Evolutionary conservation across 2,113 vertebrate species (phyloP), one percentile per base, ranked within the genome.

Genomic region (Sebastes schlegelii): DNA sequence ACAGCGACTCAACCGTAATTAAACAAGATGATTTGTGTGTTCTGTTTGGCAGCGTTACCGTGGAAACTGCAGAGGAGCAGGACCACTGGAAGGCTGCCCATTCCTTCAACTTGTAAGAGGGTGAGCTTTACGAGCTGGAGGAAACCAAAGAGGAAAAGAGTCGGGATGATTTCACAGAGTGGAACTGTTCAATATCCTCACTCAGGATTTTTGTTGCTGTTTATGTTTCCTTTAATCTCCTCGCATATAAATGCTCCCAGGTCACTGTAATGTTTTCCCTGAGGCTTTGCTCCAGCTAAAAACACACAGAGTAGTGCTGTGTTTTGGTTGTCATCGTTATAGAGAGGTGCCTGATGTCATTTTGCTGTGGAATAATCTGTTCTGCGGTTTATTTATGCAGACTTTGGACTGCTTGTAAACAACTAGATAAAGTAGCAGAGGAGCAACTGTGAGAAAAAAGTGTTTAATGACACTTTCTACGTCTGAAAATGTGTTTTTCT

Each of bases 1-100:
- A 72, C 76, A 68, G 84, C 83, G 60, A 89, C 86, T 91, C 84
- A 73, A 82, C 65, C 88, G 16, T 90, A 89, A 93, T 93, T 92
- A 93, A 91, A 93, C 85, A 65, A 51, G 84, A 87, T 88, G 88
- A 92, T 90, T 91, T 93, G 88, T 92, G 92, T 94, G 90, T 93
- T 86, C 88, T 92, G 89, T 95, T 94, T 92, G 93, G 92, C 91
- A 81, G 83, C 16, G 63, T 94, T 96, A 96, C 95, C 94, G 70
- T 94, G 94, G 93, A 96, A 89, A 96, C 94, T 88, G 90, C 94
- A 95, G 85, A 96, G 92, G 85, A 96, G 93, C 89, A 95, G 90
- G 87, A 92, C 86, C 86, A 92, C 87, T 93, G 93, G 92, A 89
- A 94, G 79, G 69, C 77, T 83, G 88, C 91, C 95, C 95, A 96